These are phyloP conservation scores for Diaperis boleti DNA, from an alignment of 2,888 invertebrate genomes.

Conservation along the genomic window DNA sequence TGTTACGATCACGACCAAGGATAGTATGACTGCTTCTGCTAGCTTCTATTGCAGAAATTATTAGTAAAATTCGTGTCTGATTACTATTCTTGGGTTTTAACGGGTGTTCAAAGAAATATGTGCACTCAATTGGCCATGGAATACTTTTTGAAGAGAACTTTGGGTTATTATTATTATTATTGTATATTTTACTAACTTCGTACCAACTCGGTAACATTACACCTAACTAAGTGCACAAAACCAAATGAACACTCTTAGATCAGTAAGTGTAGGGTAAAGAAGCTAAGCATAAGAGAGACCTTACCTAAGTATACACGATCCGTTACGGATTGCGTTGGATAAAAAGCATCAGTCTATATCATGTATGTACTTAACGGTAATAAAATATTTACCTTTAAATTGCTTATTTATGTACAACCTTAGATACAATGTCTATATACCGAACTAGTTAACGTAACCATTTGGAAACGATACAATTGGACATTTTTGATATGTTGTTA, in stretches of 20 bases:
- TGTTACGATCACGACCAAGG: too few relatives aligned
- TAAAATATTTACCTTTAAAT: constrained; percentile 57
- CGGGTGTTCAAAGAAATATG: too few relatives aligned
- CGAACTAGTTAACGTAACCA: constrained; percentile 26
- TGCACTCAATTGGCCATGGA: too few relatives aligned
- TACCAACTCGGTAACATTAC: too few relatives aligned
- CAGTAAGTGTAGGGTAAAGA: background rate
- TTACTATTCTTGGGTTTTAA: too few relatives aligned
- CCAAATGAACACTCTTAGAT: background rate
- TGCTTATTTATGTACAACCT: constrained; percentile 40
- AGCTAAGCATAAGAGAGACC: constrained; percentile 5
- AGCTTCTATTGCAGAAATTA: too few relatives aligned
- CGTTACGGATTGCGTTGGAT: constrained; percentile 55
- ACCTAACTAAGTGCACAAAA: too few relatives aligned
- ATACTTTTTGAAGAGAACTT: too few relatives aligned
- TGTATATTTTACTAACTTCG: too few relatives aligned
- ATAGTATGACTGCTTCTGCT: too few relatives aligned
- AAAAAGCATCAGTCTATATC: constrained; percentile 64
- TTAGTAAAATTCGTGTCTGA: too few relatives aligned
- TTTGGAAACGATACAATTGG: constrained; percentile 39
- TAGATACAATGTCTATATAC: constrained; percentile 23
- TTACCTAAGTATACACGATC: constrained; percentile 54
- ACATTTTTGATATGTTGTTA: constrained; percentile 50
- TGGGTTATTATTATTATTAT: too few relatives aligned
- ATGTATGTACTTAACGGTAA: constrained; percentile 56